Percentiles rank a stretch among this genome's conserved stretches.
phyloP scores from a whole-genome alignment of 1,140 invertebrate species.

The Chironomus tepperi region DNA sequence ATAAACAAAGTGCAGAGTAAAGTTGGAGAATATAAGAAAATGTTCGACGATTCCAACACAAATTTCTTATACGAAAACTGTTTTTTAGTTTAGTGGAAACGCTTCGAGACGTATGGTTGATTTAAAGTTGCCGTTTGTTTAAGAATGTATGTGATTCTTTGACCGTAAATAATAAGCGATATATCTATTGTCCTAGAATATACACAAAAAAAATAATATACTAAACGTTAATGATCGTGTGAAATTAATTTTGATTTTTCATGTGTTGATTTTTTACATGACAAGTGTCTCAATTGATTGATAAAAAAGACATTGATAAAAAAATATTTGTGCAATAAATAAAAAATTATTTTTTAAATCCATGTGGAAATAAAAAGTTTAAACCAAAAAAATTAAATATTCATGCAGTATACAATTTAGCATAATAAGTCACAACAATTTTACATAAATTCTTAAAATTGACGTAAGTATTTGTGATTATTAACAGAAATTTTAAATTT shows the following conservation, averaged over 20 bases:
- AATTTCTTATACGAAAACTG: constrained; percentile 19
- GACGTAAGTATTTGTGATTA: no score
- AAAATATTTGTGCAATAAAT: neutral
- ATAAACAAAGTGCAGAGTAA: constrained; percentile 10
- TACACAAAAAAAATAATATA: no score
- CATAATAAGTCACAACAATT: no score
- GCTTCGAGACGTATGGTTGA: constrained; percentile 19
- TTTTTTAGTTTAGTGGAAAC: constrained; percentile 17
- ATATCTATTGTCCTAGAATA: no score
- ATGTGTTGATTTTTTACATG: neutral
- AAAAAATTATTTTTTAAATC: neutral
- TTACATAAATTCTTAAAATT: no score
- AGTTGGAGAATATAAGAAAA: neutral
- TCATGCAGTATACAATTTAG: no score
- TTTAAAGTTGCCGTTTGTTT: neutral
- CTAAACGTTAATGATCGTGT: neutral
- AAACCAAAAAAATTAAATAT: no score
- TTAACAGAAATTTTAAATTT: no score
- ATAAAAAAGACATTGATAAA: neutral
- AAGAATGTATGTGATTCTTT: neutral
- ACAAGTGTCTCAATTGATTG: neutral
- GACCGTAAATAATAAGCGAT: neutral
- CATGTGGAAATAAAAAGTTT: no score
- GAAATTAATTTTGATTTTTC: neutral
- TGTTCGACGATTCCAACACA: constrained; percentile 20